Evolutionary conservation across 2,113 vertebrate genomes (phyloP).

Genomic region (Nyctibius bracteatus): DNA sequence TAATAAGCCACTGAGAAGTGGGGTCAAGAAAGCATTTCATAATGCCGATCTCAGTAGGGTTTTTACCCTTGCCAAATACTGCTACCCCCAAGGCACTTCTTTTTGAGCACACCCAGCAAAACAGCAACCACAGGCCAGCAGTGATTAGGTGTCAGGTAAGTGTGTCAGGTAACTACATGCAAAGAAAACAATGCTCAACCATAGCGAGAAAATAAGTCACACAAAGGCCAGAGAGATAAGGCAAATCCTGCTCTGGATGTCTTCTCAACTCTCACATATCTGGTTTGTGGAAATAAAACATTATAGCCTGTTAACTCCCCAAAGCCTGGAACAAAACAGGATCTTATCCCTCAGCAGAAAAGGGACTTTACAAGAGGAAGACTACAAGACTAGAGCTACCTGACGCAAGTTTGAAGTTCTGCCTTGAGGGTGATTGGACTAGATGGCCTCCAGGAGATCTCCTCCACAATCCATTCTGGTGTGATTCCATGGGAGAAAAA

Average conservation of each 20-base stretch:
- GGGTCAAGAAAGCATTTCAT: neutral
- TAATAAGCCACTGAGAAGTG: neutral
- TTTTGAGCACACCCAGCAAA: neutral
- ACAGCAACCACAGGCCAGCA: neutral
- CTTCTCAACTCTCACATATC: neutral
- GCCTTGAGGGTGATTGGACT: neutral
- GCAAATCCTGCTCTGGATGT: neutral
- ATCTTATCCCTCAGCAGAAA: neutral
- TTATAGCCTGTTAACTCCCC: neutral
- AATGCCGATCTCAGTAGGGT: neutral
- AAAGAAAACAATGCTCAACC: neutral
- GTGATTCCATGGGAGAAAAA: neutral
- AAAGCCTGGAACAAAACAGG: neutral
- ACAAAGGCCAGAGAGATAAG: slow-evolving; percentile 32
- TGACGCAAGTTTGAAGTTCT: neutral
- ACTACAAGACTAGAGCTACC: neutral
- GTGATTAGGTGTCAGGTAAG: neutral
- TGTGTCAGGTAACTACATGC: neutral
- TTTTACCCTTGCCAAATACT: neutral
- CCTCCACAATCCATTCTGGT: neutral
- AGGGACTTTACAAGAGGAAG: neutral
- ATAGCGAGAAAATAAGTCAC: slow-evolving; percentile 8
- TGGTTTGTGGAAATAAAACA: neutral
- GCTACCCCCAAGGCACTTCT: neutral
- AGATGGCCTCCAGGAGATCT: neutral